Percentiles rank a stretch among this genome's conserved stretches.
Evolutionary conservation across 2,113 vertebrate genomes (phyloP).

Genomic region (Grantiella picta): DNA sequence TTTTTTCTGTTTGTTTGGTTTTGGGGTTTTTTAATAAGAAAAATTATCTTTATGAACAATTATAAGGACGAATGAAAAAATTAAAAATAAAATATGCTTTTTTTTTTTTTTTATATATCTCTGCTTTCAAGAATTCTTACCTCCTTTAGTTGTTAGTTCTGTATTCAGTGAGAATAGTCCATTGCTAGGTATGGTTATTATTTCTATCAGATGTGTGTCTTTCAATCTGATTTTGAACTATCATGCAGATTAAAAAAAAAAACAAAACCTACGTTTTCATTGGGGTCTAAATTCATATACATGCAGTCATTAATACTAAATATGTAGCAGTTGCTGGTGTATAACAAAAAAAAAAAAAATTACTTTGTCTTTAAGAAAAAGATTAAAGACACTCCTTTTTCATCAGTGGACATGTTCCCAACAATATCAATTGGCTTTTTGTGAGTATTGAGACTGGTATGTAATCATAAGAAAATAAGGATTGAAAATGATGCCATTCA

Average conservation of each 20-base stretch:
- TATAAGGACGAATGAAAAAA: not conserved
- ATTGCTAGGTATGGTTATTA: not conserved
- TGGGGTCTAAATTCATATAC: not conserved
- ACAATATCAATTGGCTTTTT: not conserved
- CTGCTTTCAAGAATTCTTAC: not conserved
- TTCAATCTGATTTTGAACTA: not conserved
- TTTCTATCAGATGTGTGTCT: not conserved
- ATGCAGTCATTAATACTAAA: not conserved
- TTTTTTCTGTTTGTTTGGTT: not conserved
- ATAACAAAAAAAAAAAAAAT: fast-evolving
- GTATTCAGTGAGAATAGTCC: not conserved
- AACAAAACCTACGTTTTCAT: not conserved
- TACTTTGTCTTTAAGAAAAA: not conserved
- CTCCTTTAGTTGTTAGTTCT: not conserved
- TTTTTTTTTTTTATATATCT: not conserved
- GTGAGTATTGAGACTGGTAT: not conserved
- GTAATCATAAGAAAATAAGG: not conserved
- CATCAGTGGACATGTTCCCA: not conserved
- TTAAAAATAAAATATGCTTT: not conserved
- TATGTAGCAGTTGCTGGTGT: not conserved
- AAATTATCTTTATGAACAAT: not conserved
- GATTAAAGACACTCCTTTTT: not conserved
- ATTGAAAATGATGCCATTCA: not conserved
- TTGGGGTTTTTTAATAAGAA: not conserved
- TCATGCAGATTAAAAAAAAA: not conserved